A percentile compares a stretch with the other conserved stretches of the same genome.
Conservation (phyloP, 2,797 vertebrate genomes). For the Spea hammondii region DNA sequence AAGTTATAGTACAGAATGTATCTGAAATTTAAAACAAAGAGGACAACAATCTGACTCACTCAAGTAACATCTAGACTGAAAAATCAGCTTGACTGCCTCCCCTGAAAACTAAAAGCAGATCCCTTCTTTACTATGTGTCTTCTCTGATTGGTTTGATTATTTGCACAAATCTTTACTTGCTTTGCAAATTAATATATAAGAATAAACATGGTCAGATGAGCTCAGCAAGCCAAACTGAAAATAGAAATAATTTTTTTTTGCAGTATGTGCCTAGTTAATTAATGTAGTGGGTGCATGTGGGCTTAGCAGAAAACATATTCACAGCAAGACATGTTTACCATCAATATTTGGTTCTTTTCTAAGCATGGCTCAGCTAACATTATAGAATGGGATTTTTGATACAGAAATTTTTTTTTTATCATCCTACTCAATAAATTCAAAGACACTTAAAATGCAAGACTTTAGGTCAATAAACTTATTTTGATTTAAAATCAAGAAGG, state of each 20-base stretch:
- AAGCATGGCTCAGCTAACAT: slow-evolving; percentile 13
- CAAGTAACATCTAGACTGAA: too few relatives aligned
- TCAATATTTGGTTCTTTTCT: slow-evolving; percentile 37
- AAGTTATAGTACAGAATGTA: too few relatives aligned
- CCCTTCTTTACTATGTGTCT: too few relatives aligned
- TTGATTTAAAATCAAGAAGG: neutral
- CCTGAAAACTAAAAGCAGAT: too few relatives aligned
- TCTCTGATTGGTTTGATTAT: too few relatives aligned
- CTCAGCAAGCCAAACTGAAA: neutral
- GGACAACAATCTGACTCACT: too few relatives aligned
- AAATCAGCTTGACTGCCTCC: too few relatives aligned
- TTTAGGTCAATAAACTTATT: slow-evolving; percentile 26
- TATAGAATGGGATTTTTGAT: slow-evolving; percentile 14
- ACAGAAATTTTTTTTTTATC: slow-evolving; percentile 22
- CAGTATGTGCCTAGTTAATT: slow-evolving; percentile 27
- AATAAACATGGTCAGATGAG: neutral
- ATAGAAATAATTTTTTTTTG: slow-evolving; percentile 6
- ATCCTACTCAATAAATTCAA: slow-evolving; percentile 6
- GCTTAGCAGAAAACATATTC: slow-evolving; percentile 23
- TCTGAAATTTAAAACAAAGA: too few relatives aligned
- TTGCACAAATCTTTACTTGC: too few relatives aligned
- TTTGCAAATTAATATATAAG: too few relatives aligned
- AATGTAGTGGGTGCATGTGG: slow-evolving; percentile 20
- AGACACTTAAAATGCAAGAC: slow-evolving; percentile 8
- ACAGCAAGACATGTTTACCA: slow-evolving; percentile 34